Evolutionary conservation across 1,140 invertebrate genomes (phyloP).

Genomic region (Solenopsis fugax): DNA sequence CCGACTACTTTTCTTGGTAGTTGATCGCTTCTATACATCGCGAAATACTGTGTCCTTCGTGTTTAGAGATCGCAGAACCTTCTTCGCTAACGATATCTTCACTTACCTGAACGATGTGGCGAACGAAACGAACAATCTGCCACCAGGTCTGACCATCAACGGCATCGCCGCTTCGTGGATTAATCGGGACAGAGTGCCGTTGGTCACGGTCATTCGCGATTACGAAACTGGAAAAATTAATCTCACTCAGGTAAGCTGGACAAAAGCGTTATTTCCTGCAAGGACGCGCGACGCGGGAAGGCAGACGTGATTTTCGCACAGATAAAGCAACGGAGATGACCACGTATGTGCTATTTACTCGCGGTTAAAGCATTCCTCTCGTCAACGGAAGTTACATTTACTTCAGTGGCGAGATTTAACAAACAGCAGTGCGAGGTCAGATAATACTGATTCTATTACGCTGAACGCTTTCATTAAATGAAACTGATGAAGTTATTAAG

Average conservation of each 20-base stretch:
- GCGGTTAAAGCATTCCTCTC: constrained; percentile 18
- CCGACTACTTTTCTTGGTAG: constrained; percentile 22
- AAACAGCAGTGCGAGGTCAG: not conserved
- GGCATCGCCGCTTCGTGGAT: constrained; percentile 93
- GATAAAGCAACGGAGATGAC: constrained; percentile 60
- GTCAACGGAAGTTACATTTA: constrained; percentile 36
- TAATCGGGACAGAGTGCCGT: constrained; percentile 92
- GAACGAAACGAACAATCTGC: constrained; percentile 87
- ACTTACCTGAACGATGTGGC: constrained; percentile 90
- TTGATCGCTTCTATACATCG: not conserved
- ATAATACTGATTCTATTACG: not conserved
- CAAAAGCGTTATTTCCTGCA: constrained; percentile 56
- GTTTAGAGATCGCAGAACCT: constrained; percentile 90
- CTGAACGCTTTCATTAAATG: not conserved
- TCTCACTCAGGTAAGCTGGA: constrained; percentile 88
- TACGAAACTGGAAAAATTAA: constrained; percentile 89
- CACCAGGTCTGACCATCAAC: constrained; percentile 88
- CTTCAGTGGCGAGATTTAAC: not conserved
- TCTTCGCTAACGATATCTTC: constrained; percentile 94
- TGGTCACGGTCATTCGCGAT: constrained; percentile 91
- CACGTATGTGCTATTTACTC: constrained; percentile 15
- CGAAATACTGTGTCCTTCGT: not conserved
- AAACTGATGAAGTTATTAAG: not conserved
- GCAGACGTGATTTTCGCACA: constrained; percentile 66
- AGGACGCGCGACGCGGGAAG: constrained; percentile 53